Evolutionary conservation across 1,140 invertebrate species (phyloP), one percentile per base, ranked within the genome.

Genomic region (Medauroidea extradentata): DNA sequence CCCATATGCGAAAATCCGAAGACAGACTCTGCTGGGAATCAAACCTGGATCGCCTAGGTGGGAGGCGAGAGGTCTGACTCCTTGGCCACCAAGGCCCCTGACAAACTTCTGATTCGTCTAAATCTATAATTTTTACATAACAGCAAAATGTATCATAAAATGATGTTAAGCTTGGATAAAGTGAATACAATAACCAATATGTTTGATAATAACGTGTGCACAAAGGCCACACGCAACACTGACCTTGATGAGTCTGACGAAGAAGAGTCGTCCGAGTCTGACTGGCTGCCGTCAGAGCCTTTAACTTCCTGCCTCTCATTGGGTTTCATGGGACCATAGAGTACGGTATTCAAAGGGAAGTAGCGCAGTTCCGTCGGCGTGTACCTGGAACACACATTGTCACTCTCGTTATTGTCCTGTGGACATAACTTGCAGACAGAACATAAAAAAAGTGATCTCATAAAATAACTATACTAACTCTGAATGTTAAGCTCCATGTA

Each of bases 331-430:
- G 90, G 88, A 61, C 89, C 87, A 66, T 89, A 89, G 46, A 94
- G 67, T 52, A 91, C 90, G 8, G 94, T 96, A 71, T 96, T 96
- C 14, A 99, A 63, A 3, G 96, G 96, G 73, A 95, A 88, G 71
- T 91, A 88, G 56, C 83, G 83, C 46, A 90, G 70, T 72, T 89
- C 87, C 27, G 79, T 73, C n/a, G 83, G 67, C 1, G 82, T 81
- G 67, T 85, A 89, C 19, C 81, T 84, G 69, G 62, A 73, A 68
- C 29, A 34, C 24, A 53, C n/a, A 21, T 2, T 11, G 23, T 46
- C 18, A 18, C 18, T 2, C 18, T 1, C 18, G 7, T 46, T 19
- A 46, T 46, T 46, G 9, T 46, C n/a, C 5, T n/a, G 11, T n/a
- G n/a, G 18, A 19, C 9, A 4, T n/a, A 1, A 8, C n/a, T 7